Evolutionary conservation across 1,140 invertebrate genomes (phyloP), one percentile per base, ranked within the genome.

Genomic region (Drosophila chauvacae): DNA sequence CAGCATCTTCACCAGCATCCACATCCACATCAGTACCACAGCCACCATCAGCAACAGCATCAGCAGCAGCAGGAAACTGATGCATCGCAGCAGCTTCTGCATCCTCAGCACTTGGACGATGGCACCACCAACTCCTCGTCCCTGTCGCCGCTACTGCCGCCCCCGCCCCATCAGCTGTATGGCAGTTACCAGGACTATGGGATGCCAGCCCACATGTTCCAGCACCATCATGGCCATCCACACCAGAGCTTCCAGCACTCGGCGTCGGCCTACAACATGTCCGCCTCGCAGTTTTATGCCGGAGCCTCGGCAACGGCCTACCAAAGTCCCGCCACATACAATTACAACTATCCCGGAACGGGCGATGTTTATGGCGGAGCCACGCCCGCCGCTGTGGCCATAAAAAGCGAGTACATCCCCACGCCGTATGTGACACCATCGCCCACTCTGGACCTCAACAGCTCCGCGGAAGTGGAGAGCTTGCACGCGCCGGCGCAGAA

Each of bases 401-500:
- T 86, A 10, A 91, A 91, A 33, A 91, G 75, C 62, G 91, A 92
- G 37, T 91, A 92, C 51, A 85, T 91, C 48, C 91, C 91, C 55
- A 91, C 91, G 42, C 91, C 91, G 7, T 92, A 92, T 61, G 91
- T 92, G 20, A 92, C 91, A 30, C 91, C 91, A 4, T 92, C 91
- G 37, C 91, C 91, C 37, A 92, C 91, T 10, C 74, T 92, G 47
- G 91, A 92, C 64, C 70, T 92, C 33, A 92, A 92, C 39, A 92
- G 85, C 68, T 92, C 91, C 16, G 53, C 88, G 4, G 91, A 92
- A 68, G 88, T 92, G 58, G 91, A 91, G 37, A 73, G 66, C 18
- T 70, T 83, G 9, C 66, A 70, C 26, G 41, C 80, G 58, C 66
- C 83, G 37, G 53, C 60, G 56, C 80, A 82, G 33, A 86, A 88